phyloP scores from a whole-genome alignment of 64 coral and sea anemone species.

The Exaiptasia diaphana region DNA sequence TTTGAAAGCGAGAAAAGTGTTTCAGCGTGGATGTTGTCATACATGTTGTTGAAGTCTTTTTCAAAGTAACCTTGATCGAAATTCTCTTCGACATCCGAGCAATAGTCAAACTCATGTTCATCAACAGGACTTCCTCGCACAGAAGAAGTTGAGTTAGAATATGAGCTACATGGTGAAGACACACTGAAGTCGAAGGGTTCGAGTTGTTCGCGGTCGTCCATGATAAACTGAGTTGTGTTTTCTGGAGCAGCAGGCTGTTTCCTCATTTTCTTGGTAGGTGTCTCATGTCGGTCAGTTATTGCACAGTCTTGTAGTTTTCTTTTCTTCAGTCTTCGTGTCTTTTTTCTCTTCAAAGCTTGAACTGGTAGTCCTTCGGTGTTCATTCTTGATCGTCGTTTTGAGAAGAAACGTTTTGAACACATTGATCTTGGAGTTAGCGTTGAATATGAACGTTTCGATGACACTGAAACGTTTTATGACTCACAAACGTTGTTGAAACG shows the following conservation, averaged over 20 bases:
- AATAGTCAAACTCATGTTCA: conserved; percentile 43
- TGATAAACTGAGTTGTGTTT: conserved; percentile 97
- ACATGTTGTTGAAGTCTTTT: conserved; percentile 83
- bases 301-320: conserved; percentile 37
- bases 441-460: not conserved
- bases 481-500: not conserved
- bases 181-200: conserved; percentile 63
- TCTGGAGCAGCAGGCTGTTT: conserved; percentile 72
- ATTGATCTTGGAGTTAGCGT: not conserved
- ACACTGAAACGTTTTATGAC: not conserved
- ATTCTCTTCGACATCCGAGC: conserved; percentile 43
- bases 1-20: conserved; percentile 58
- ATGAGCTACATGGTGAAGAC: conserved; percentile 41
- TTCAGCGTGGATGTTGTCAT: conserved; percentile 72
- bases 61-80: conserved; percentile 82
- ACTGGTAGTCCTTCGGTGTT: conserved; percentile 16
- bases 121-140: conserved; percentile 39
- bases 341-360: conserved; percentile 61
- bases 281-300: not conserved
- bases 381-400: conserved; percentile 1
- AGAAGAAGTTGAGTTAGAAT: conserved; percentile 44
- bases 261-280: conserved; percentile 56
- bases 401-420: not conserved
- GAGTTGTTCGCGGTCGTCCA: conserved; percentile 75
- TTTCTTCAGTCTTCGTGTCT: conserved; percentile 75